These are phyloP conservation scores for Sterna hirundo DNA, from an alignment of 2,113 vertebrate species.

Conservation along the genomic window DNA sequence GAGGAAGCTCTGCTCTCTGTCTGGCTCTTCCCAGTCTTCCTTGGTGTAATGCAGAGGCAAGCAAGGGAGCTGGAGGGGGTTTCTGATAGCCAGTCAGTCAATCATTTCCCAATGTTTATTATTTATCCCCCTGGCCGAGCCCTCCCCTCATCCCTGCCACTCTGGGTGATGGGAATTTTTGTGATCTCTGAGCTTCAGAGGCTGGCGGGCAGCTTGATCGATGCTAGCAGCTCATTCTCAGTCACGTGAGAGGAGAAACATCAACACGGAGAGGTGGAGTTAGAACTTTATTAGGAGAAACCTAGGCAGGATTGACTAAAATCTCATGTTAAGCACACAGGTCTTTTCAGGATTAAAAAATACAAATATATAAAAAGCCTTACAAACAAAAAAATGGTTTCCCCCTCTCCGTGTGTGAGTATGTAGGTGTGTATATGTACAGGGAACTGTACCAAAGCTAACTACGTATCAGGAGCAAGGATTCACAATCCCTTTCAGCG, in stretches of 20 bases:
- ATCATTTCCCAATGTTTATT: slow-evolving; percentile 15
- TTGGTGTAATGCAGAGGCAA: background rate
- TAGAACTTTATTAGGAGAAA: slow-evolving; percentile 68
- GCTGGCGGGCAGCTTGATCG: background rate
- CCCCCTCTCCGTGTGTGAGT: background rate
- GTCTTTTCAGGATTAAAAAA: slow-evolving; percentile 48
- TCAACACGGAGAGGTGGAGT: slow-evolving; percentile 5
- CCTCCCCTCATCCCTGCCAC: background rate
- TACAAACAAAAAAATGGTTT: background rate
- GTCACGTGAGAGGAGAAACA: background rate
- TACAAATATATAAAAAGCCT: slow-evolving; percentile 35
- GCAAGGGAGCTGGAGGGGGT: background rate
- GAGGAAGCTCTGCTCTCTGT: background rate
- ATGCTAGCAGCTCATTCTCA: background rate
- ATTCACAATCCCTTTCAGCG: background rate
- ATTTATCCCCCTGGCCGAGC: slow-evolving; percentile 29
- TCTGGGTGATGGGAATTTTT: background rate
- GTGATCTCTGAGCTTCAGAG: slow-evolving; percentile 8
- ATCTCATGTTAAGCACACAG: slow-evolving; percentile 23
- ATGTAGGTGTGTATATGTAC: background rate
- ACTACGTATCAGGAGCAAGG: background rate
- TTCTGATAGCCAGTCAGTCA: slow-evolving; percentile 26
- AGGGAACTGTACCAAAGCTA: slow-evolving; percentile 30
- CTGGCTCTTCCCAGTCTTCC: background rate
- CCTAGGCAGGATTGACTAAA: background rate